Base-by-base conservation (phyloP, 2,888 invertebrate species). In the Cheilosia soror region DNA sequence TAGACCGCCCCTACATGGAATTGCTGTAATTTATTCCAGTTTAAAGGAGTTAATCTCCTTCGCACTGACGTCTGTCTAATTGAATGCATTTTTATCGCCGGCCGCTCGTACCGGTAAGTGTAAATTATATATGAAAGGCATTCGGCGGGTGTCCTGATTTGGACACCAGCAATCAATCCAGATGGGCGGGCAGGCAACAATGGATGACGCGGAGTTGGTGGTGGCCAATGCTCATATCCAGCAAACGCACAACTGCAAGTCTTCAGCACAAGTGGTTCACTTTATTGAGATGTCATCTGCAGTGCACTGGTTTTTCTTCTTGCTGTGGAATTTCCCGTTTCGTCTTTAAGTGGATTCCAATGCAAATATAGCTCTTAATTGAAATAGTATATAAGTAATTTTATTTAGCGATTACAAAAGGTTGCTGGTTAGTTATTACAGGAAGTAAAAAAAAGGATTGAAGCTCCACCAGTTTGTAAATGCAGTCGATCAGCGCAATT, bases 201-300 rank as follows among this genome's bases (percentile, higher is more conserved):
- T 57, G 40, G 44, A 66, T 66, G 69, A 63, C 71, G 73, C 42
- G 68, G 25, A 31, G 60, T 60, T 55, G 27, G 44, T 33, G 27
- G 47, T 55, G 65, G 44, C 20, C 60, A 37, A 60, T 71, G 47
- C 33, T 69, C 53, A 60, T 65, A 75, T 57, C 55, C 58, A 57
- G 37, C 66, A 68, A 58, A 33, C 5, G 2, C 60, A 65, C 25
- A 47, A 47, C 53, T 20, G 27, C 29, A 53, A 40, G 53, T 62
- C 53, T 25, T 65, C 42, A 27, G 42, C 42, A 44, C 31, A 60
- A 76, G 44, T 75, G 76, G 60, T 65, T 77, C 31, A 72, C 66
- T 77, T 73, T 82, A 77, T 77, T 72, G 71, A 76, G 60, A 76
- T 76, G 66, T 76, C 81, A 76, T 76, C 71, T 76, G 58, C 71